Evolutionary conservation across 2,113 vertebrate genomes (phyloP).

Genomic region (Syngnathus floridae): DNA sequence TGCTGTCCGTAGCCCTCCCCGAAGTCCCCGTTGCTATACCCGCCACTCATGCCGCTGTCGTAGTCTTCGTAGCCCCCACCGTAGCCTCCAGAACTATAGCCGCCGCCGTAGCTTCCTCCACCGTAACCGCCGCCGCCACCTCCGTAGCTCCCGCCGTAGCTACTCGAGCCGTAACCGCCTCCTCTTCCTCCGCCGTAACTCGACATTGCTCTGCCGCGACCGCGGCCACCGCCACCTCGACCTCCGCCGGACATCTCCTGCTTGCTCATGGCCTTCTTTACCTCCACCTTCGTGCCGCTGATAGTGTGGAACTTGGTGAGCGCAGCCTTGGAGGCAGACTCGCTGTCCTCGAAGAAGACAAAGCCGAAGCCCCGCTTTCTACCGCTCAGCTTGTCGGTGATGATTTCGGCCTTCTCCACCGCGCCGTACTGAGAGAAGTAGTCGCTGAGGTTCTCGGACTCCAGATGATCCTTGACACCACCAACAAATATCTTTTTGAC

Average conservation of each 20-base stretch:
- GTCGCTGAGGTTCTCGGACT: constrained; percentile 80
- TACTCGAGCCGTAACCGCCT: constrained; percentile 58
- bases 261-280: constrained; percentile 88
- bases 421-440: constrained; percentile 90
- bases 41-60: constrained; percentile 70
- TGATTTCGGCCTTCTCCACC: constrained; percentile 93
- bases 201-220: constrained; percentile 79
- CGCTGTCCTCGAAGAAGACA: constrained; percentile 90
- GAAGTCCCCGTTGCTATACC: constrained; percentile 79
- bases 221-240: constrained; percentile 63
- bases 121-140: constrained; percentile 74
- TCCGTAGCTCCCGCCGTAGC: constrained; percentile 69
- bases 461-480: constrained; percentile 89
- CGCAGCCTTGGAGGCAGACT: constrained; percentile 90
- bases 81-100: constrained; percentile 66
- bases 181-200: constrained; percentile 76
- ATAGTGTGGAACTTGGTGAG: constrained; percentile 87
- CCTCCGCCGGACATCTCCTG: constrained; percentile 75
- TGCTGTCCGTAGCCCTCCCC: constrained; percentile 86
- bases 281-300: constrained; percentile 87
- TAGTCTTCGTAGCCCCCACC: constrained; percentile 77
- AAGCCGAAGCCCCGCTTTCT: constrained; percentile 95
- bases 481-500: constrained; percentile 98
- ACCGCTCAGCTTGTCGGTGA: constrained; percentile 90
- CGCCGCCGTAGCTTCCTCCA: constrained; percentile 78